Base-by-base conservation (phyloP, 2,797 vertebrate species). In the Mormyrus proboscirostris region DNA sequence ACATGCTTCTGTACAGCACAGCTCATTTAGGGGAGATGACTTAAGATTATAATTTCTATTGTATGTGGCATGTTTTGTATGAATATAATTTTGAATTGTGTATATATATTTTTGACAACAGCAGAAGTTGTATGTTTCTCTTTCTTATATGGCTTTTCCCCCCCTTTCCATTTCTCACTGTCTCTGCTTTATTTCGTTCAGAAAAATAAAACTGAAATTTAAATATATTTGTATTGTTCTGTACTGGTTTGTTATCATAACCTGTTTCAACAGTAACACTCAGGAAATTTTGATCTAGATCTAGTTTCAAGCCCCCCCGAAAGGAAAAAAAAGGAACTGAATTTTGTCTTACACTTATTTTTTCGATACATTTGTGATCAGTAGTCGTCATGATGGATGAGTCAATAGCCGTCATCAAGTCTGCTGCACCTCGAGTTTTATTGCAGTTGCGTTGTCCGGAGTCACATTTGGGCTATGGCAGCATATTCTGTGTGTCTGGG, bases 31-130 rank as follows among this genome's bases (percentile, higher is more conserved):
- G 97, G 96, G 97, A 95, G 95, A 96, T 96, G 94, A 97, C 97
- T 96, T 96, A 95, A 89, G 96, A 96, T 96, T 95, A 97, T 96
- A 94, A 95, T 97, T 98, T 98, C 97, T 97, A 97, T 96, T 95
- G 96, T 97, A 96, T 96, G 96, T 97, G 97, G 97, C 97, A 98
- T 98, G 97, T 98, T 98, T 98, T 98, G 96, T 98, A 98, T 97
- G 95, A 95, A 96, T 97, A 96, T 96, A 96, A 96, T 96, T 97
- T 97, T 97, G 96, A 97, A 97, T 95, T 98, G 97, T 98, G 85
- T 86, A 86, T 86, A 97, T 95, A 97, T 97, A 98, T 97, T 97
- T 97, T 97, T 95, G 96, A 97, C 95, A 94, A 96, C 94, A 94
- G 95, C 96, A 95, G 96, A 97, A 94, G 95, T 97, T 96, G 95